These are phyloP conservation scores for Apostichopus parvimensis DNA, from an alignment of 35 echinoderm and acorn worm genomes.

Conservation along the genomic window DNA sequence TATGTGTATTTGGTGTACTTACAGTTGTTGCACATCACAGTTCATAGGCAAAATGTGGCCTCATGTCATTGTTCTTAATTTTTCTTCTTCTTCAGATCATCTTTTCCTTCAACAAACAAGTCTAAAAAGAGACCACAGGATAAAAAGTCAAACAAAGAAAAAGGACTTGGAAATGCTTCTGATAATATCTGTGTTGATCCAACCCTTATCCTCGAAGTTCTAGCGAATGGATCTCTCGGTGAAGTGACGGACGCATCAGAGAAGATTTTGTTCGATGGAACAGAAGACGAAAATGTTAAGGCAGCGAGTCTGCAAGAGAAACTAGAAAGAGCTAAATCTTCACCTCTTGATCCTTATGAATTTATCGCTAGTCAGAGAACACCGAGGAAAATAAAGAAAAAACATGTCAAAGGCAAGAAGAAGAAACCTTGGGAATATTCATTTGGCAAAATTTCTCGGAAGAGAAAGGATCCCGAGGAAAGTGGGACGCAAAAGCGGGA, in stretches of 20 bases:
- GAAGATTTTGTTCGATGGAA: not conserved
- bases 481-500: not conserved
- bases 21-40: no score
- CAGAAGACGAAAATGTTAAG: not conserved
- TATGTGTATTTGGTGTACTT: no score
- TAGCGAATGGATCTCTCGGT: slow-evolving; percentile 60
- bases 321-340: not conserved
- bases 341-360: slow-evolving; percentile 70
- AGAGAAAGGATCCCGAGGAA: not conserved
- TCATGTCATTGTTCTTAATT: no score
- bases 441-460: slow-evolving; percentile 35
- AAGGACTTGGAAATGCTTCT: not conserved
- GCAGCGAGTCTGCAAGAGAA: not conserved
- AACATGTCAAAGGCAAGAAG: slow-evolving; percentile 51
- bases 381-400: slow-evolving; percentile 74
- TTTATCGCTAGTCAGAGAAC: slow-evolving; percentile 81
- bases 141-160: not conserved
- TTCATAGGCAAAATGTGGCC: no score
- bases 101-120: slow-evolving; percentile 35
- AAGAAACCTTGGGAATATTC: slow-evolving; percentile 60
- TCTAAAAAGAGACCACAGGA: not conserved
- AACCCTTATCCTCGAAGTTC: slow-evolving; percentile 26
- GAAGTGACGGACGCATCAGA: not conserved
- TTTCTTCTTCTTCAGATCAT: slow-evolving; percentile 33
- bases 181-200: not conserved